phyloP scores from a whole-genome alignment of 2,797 vertebrate species.

The Pseudomugil tenellus region DNA sequence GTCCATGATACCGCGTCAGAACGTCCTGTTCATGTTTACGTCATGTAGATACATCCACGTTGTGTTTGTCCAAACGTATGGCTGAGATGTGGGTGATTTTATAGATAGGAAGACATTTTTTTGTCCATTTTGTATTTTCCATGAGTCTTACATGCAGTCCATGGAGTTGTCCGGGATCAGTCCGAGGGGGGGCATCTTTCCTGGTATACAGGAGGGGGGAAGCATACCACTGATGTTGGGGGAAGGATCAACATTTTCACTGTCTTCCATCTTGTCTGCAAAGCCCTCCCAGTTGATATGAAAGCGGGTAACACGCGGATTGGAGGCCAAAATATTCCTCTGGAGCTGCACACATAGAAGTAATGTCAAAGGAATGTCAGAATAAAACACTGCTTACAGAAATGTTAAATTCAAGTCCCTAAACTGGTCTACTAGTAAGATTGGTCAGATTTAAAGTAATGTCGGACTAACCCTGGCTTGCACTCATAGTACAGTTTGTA shows the following conservation, averaged over 20 bases:
- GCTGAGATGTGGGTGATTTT: constrained; percentile 17
- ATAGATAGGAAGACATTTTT: constrained; percentile 17
- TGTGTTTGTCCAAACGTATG: constrained; percentile 21
- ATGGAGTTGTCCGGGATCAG: constrained; percentile 88
- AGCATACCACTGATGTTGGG: constrained; percentile 77
- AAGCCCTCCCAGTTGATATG: constrained; percentile 89
- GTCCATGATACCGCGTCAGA: background rate
- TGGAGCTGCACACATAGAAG: constrained; percentile 79
- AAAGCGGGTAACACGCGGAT: constrained; percentile 88
- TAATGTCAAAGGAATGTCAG: background rate
- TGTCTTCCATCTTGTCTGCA: constrained; percentile 82
- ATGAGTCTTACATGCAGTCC: constrained; percentile 84
- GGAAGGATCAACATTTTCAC: constrained; percentile 84
- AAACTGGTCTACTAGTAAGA: too few species aligned
- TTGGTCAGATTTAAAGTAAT: too few species aligned
- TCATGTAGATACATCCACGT: background rate
- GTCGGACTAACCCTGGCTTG: too few species aligned
- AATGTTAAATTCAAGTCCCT: too few species aligned
- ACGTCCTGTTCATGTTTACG: constrained; percentile 29
- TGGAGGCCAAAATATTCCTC: constrained; percentile 88
- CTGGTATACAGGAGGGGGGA: constrained; percentile 76
- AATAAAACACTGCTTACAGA: background rate
- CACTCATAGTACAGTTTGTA: too few species aligned
- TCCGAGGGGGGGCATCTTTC: constrained; percentile 80
- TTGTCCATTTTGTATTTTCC: constrained; percentile 41